These are phyloP conservation scores for Hydriomena furcata DNA, from an alignment of 2,888 invertebrate species.

Conservation along the genomic window DNA sequence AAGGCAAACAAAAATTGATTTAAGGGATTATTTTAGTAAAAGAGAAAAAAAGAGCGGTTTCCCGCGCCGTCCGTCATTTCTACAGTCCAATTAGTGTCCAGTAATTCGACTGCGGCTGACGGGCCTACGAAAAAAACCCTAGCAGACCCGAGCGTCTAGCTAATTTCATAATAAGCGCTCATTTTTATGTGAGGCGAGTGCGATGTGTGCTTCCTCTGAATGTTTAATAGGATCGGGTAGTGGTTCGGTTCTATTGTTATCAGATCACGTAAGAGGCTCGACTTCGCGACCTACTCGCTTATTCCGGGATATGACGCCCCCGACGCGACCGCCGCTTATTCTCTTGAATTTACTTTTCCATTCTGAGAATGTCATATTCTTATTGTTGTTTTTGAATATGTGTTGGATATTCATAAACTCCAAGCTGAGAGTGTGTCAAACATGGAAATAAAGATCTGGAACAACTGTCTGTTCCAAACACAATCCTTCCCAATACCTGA, in stretches of 20 bases:
- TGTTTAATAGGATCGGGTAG: conserved; percentile 73
- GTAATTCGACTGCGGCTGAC: conserved; percentile 78
- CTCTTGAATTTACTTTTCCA: conserved; percentile 38
- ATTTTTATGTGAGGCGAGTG: conserved; percentile 76
- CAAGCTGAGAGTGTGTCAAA: no score
- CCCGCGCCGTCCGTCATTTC: conserved; percentile 77
- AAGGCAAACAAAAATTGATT: conserved; percentile 42
- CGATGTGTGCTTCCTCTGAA: conserved; percentile 68
- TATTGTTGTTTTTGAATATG: not conserved
- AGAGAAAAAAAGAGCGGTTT: conserved; percentile 58
- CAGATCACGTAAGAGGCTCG: conserved; percentile 53
- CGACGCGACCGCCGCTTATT: conserved; percentile 62
- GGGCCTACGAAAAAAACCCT: conserved; percentile 70
- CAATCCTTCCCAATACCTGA: no score
- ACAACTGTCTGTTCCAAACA: no score
- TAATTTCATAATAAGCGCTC: conserved; percentile 82
- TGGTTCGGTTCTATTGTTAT: conserved; percentile 53
- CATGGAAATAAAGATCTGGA: no score
- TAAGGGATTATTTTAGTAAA: conserved; percentile 47
- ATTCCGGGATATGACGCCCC: conserved; percentile 70
- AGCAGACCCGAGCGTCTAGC: conserved; percentile 63
- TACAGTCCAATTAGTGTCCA: conserved; percentile 81
- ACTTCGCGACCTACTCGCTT: conserved; percentile 66
- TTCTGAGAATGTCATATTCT: conserved; percentile 8
- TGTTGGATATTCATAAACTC: not conserved